Conservation (phyloP, 1,140 invertebrate species). For the Ostrea edulis region DNA sequence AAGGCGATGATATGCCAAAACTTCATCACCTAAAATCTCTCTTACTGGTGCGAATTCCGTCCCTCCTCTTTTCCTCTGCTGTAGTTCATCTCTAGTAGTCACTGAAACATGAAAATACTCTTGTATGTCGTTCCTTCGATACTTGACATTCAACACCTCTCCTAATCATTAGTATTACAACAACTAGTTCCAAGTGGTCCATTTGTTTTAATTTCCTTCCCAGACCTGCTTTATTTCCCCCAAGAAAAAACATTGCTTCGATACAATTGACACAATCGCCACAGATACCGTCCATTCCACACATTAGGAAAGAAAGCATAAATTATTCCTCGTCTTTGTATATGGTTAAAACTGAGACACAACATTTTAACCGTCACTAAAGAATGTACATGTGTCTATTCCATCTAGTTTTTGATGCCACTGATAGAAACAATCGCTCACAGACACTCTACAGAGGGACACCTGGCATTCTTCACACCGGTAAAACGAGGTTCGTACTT, state of each 20-base stretch:
- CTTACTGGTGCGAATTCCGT: background rate
- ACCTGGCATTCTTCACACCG: slow-evolving; percentile 27
- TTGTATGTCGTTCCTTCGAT: background rate
- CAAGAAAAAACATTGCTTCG: background rate
- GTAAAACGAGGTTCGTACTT: background rate
- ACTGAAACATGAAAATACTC: slow-evolving; percentile 3
- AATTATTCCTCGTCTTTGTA: too few relatives aligned
- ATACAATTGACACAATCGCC: too few relatives aligned
- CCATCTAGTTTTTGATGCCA: slow-evolving; percentile 3
- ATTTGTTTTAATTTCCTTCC: too few relatives aligned
- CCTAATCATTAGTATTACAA: too few relatives aligned
- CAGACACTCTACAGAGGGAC: background rate
- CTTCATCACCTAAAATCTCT: background rate
- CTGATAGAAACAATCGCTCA: slow-evolving; percentile 24
- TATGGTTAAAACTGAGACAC: too few relatives aligned
- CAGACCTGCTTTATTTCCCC: background rate
- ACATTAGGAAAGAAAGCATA: too few relatives aligned
- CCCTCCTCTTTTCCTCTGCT: background rate
- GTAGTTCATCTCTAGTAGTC: background rate
- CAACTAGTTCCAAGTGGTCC: too few relatives aligned
- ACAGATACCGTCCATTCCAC: too few relatives aligned
- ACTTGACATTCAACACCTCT: background rate
- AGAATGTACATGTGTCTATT: background rate
- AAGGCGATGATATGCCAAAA: background rate
- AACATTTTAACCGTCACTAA: background rate